Evolutionary conservation across 2,113 vertebrate genomes (phyloP), one percentile per base, ranked within the genome.

Genomic region (Colistium nudipinnis): DNA sequence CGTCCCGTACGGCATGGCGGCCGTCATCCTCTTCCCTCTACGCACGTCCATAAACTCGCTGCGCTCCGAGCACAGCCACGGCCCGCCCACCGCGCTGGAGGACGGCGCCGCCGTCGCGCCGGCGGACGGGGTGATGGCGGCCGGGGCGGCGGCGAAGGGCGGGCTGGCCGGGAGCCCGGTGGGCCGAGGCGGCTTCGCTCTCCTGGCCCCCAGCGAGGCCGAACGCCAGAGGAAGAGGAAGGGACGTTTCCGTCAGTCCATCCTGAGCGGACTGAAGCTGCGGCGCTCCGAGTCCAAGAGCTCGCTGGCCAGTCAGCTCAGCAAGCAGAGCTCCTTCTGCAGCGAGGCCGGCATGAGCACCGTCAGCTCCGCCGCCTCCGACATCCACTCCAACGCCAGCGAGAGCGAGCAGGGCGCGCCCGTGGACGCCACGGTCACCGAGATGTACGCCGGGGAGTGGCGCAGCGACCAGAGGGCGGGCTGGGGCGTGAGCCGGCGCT

Each of bases 321-420:
- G 98, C 95, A 99, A 99, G 88, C 98, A 98, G 92, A 99, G 98
- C 92, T 98, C 97, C 3, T 99, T 99, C 93, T 97, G 98, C 79
- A 99, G 97, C 51, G 98, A 99, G 91, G 96, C 97, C 0, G 98
- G 96, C 69, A 95, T 98, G 96, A 99, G 97, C 91, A 98, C 96
- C 0, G 95, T 98, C 70, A 98, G 97, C 93, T 99, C 97, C 16
- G 95, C 96, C 0, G 95, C 96, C 12, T 98, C 97, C 0, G 98
- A 99, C 91, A 91, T 96, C 87, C 96, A 97, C 92, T 99, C 97
- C 89, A 99, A 96, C 85, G 91, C 96, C 89, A 97, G 97, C 84
- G 96, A 98, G 76, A 94, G 91, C 0, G 96, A 98, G 76, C 94
- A 94, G 38, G 96, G 96, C 8, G 94, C 96, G 0, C 96, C 96